phyloP scores from a whole-genome alignment of 2,797 vertebrate genomes.

The Onychomys arenicola region DNA sequence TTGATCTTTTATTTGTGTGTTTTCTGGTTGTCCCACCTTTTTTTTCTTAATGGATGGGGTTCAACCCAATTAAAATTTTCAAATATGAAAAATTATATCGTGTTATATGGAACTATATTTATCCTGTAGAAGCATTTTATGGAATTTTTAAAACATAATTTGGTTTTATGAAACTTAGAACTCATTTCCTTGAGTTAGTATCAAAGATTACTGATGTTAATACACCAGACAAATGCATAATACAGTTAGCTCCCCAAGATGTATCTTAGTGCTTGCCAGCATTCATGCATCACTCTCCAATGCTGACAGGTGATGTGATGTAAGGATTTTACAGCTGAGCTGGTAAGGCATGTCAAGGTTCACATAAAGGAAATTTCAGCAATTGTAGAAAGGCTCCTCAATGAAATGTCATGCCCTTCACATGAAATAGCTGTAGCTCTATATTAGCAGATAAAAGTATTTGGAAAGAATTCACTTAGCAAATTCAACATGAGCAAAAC shows the following conservation, averaged over 20 bases:
- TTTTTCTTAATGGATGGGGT: constrained; percentile 9
- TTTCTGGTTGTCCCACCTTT: not conserved
- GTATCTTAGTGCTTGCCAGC: constrained; percentile 10
- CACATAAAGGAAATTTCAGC: constrained; percentile 33
- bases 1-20: constrained; percentile 52
- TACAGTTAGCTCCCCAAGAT: not conserved
- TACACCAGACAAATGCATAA: not conserved
- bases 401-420: constrained; percentile 7
- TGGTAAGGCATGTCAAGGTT: constrained; percentile 51
- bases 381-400: constrained; percentile 54
- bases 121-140: not conserved
- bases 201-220: constrained; percentile 57
- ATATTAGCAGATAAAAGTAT: not conserved
- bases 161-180: constrained; percentile 14
- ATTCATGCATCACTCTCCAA: constrained; percentile 49
- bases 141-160: not conserved
- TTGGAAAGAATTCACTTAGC: not conserved
- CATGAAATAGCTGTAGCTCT: constrained; percentile 27
- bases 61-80: constrained; percentile 31
- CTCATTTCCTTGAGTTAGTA: constrained; percentile 29
- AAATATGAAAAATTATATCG: not conserved
- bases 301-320: constrained; percentile 48
- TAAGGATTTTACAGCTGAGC: constrained; percentile 47
- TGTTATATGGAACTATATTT: not conserved
- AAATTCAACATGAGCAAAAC: constrained; percentile 59